Conservation (phyloP, 2,888 invertebrate genomes). For the Oscheius sp. region DNA sequence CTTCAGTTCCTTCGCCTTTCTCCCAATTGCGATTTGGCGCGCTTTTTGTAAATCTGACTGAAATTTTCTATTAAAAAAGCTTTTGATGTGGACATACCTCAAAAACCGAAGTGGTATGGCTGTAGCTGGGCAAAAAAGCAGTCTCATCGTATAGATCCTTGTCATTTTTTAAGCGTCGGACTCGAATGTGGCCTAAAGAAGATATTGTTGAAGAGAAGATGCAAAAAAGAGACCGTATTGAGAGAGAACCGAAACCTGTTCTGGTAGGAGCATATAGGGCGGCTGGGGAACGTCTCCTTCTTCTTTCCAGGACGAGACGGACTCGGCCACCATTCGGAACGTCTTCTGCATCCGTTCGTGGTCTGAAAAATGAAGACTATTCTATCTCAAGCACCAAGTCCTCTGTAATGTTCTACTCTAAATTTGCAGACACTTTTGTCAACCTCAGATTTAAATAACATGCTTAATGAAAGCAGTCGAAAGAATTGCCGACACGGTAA, state of each 20-base stretch:
- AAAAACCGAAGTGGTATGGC: background rate
- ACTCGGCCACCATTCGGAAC: constrained; percentile 24
- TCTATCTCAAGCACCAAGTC: no score
- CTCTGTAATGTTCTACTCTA: no score
- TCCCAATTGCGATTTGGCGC: constrained; percentile 32
- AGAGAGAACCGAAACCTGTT: constrained; percentile 34
- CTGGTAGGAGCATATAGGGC: constrained; percentile 22
- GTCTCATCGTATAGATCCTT: constrained; percentile 1
- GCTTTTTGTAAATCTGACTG: constrained; percentile 30
- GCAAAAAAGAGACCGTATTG: constrained; percentile 30
- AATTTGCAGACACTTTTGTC: no score
- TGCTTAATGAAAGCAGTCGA: no score
- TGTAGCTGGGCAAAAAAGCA: background rate
- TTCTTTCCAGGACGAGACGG: background rate
- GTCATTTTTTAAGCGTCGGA: constrained; percentile 3
- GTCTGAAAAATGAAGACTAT: background rate
- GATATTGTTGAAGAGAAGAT: background rate
- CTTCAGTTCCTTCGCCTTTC: constrained; percentile 36
- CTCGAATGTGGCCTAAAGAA: constrained; percentile 13
- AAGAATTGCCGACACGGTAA: no score
- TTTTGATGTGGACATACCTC: background rate
- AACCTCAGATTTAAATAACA: no score
- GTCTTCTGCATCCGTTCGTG: background rate
- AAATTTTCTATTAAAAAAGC: constrained; percentile 14
- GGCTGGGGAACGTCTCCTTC: constrained; percentile 1